phyloP scores from a whole-genome alignment of 1,140 invertebrate species.

The Bombus huntii region DNA sequence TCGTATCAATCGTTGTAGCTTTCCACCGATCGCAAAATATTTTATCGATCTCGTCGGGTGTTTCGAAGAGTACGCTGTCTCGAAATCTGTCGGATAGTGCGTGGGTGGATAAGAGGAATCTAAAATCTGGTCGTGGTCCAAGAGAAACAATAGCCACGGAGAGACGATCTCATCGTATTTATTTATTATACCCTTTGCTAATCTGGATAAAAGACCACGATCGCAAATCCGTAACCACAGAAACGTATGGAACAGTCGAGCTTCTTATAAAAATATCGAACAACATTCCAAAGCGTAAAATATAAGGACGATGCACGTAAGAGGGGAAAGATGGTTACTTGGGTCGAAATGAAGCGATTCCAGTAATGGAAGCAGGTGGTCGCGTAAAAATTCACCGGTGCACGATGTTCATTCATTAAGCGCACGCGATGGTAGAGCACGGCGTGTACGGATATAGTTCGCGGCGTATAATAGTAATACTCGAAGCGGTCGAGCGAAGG shows the following conservation, averaged over 20 bases:
- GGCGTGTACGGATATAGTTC: neutral
- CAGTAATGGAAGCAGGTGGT: neutral
- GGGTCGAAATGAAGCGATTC: conserved; percentile 11
- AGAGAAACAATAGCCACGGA: neutral
- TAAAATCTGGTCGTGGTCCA: neutral
- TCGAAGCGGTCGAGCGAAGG: conserved; percentile 7
- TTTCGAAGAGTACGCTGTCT: neutral
- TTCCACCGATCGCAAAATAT: neutral
- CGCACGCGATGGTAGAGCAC: conserved; percentile 6
- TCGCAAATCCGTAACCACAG: neutral
- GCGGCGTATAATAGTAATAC: conserved; percentile 11
- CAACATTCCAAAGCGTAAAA: neutral
- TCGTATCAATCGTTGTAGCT: no score
- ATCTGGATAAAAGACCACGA: neutral
- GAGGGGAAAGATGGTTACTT: no score
- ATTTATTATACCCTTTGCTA: neutral
- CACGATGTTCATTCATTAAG: conserved; percentile 38
- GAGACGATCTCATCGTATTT: neutral
- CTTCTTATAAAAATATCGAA: neutral
- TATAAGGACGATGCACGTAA: neutral
- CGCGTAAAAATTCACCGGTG: conserved; percentile 12
- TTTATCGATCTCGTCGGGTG: neutral
- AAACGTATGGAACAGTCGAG: neutral
- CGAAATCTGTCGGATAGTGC: neutral
- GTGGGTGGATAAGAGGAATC: neutral